Base-by-base conservation (phyloP, 2,797 vertebrate genomes). In the Ibycter americanus region DNA sequence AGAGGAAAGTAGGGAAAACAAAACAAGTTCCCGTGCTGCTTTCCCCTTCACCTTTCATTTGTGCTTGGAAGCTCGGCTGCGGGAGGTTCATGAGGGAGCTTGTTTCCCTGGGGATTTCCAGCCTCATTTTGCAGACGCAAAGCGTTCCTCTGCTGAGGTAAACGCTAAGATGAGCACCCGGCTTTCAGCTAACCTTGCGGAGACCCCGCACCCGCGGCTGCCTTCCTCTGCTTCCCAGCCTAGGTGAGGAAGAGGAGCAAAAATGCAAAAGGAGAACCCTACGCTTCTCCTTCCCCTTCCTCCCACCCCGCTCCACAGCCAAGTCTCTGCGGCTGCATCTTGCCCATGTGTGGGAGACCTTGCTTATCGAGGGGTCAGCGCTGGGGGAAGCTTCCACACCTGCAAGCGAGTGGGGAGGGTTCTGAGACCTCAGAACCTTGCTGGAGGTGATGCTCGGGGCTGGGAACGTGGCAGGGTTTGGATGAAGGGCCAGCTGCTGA, bases 31-130 rank as follows among this genome's bases (percentile, higher is more conserved):
- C 40, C 1, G 7, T 55, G 52, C 36, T 91, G 72, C 42, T 66
- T 76, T 81, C 31, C 58, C 42, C 29, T 76, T 77, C 40, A 6
- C 67, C 81, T 86, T 40, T 72, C 6, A 0, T 63, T 65, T 32
- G 34, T 27, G 70, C 31, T 91, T 4, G 4, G 65, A 68, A 34
- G 11, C 15, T 47, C 12, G 0, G 59, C 70, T 59, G 70, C 0
- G 0, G 83, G 82, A 90, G 25, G 52, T 27, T 85, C 26, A 0
- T 19, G 78, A 92, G 83, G 59, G 77, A 90, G 63, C 17, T 83
- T 22, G 38, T 87, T 72, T 23, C 11, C 55, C 52, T 2, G 92
- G 92, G 96, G 78, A 91, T 91, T 96, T 94, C 95, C 97, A 95
- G 61, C 34, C 82, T 72, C 8, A 0, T 15, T 85, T 63, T 61